Base-by-base conservation (phyloP, 2,113 vertebrate genomes). In the Lates calcarifer region DNA sequence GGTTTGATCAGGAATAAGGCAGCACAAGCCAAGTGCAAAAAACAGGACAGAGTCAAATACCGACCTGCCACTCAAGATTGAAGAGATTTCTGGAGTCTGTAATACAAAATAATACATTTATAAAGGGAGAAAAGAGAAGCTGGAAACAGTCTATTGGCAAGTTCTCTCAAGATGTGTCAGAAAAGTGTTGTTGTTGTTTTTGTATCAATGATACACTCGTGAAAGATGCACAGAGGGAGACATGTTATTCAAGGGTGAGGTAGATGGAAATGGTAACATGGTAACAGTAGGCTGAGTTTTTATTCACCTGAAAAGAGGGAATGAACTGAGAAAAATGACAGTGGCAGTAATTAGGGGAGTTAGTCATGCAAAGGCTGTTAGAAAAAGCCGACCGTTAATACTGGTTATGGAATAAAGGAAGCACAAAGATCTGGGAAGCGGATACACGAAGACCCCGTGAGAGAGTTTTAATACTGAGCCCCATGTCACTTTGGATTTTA, bases 1-100 rank as follows among this genome's bases (percentile, higher is more conserved):
- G 87, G 85, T 82, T 69, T 77, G 86, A 91, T 91, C 87, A 84
- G 85, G 77, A 89, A 74, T 76, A 73, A 88, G 87, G 86, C 82
- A 45, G 85, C 85, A 78, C 62, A 47, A 65, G 84, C 79, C 71
- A 86, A 81, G 81, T 55, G 82, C 49, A 89, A 74, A 69, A 88
- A 75, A 80, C 69, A 69, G 47, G 63, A 72, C 28, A 17, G 67
- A 86, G 84, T 88, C 83, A 87, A 87, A 89, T 60, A 83, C 60
- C 35, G 26, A 79, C 64, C 79, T 82, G 89, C 67, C 87, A 90
- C 81, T 89, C 87, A 90, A 90, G 87, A 89, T 86, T 1, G 56
- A 53, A 49, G 68, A 72, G 85, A 91, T 87, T 82, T 75, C 62
- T 10, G 15, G 6, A 53, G 57, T 20, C 65, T 78, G 69, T 3